These are phyloP conservation scores for Heliconius hortense DNA, from an alignment of 2,888 invertebrate species.

Conservation along the genomic window DNA sequence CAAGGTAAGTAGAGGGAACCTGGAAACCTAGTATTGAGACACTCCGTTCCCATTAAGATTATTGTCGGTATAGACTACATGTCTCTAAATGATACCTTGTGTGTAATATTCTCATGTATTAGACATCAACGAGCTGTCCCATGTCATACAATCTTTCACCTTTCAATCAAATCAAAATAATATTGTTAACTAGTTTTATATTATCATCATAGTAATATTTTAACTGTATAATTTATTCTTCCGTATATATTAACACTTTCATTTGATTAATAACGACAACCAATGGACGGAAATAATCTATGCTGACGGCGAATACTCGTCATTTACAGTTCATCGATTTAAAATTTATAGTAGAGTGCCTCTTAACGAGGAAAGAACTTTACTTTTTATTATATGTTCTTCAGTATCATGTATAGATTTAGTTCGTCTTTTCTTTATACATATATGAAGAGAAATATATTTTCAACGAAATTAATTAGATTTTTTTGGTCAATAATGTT, in stretches of 20 bases:
- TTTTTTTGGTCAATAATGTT: background rate
- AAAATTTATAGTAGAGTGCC: conserved; percentile 20
- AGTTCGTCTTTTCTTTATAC: too few species aligned
- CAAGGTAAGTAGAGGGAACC: too few species aligned
- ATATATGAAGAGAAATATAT: background rate
- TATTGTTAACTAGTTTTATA: background rate
- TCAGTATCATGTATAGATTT: background rate
- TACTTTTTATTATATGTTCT: background rate
- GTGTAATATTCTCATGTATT: conserved; percentile 38
- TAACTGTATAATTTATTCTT: background rate
- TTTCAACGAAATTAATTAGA: background rate
- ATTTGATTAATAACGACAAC: conserved; percentile 20
- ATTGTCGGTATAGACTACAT: too few species aligned
- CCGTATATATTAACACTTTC: conserved; percentile 18
- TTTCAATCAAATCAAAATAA: conserved; percentile 1
- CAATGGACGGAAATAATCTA: conserved; percentile 22
- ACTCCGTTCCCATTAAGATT: too few species aligned
- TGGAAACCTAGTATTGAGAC: too few species aligned
- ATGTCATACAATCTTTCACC: background rate
- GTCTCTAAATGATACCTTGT: background rate
- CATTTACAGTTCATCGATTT: conserved; percentile 27
- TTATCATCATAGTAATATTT: background rate
- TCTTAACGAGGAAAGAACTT: background rate
- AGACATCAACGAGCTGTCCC: conserved; percentile 45
- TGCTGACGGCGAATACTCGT: conserved; percentile 25